phyloP scores from a whole-genome alignment of 2,888 invertebrate species.

The Ennomos quercinarius region DNA sequence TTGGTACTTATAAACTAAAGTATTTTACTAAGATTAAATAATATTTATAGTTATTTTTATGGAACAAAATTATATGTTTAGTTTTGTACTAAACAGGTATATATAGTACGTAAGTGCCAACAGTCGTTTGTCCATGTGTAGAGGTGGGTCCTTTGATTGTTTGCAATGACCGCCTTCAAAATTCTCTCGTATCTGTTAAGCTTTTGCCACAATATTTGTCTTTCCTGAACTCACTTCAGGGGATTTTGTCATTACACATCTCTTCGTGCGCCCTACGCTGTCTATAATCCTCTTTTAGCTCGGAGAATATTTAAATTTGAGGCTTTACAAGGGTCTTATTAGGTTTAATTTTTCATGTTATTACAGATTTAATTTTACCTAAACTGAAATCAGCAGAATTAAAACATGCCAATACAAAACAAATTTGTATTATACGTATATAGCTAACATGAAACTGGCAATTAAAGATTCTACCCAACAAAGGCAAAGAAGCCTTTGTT shows the following conservation, averaged over 20 bases:
- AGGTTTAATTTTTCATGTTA: constrained; percentile 23
- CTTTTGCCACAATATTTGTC: constrained; percentile 76
- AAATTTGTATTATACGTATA: not conserved
- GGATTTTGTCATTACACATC: constrained; percentile 53
- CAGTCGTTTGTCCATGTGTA: not conserved
- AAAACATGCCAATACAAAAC: not conserved
- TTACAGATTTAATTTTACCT: not conserved
- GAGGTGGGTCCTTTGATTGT: constrained; percentile 46
- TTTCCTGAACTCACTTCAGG: constrained; percentile 59
- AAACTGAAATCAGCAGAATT: not conserved
- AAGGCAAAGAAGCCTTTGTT: constrained; percentile 29
- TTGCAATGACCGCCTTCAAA: constrained; percentile 58
- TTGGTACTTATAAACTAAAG: no score
- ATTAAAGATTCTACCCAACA: constrained; percentile 23
- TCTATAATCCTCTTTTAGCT: constrained; percentile 56
- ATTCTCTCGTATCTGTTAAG: constrained; percentile 63
- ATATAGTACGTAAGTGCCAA: no score
- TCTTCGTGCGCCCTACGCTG: constrained; percentile 48
- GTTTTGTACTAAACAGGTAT: no score
- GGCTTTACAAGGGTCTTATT: constrained; percentile 42
- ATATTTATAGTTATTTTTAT: no score
- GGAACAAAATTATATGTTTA: no score
- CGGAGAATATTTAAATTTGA: constrained; percentile 50
- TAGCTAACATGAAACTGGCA: constrained; percentile 15
- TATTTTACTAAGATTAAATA: no score